A percentile compares a stretch with the other conserved stretches of the same genome.
Evolutionary conservation across 1,140 invertebrate genomes (phyloP).

Genomic region (Nomia melanderi): DNA sequence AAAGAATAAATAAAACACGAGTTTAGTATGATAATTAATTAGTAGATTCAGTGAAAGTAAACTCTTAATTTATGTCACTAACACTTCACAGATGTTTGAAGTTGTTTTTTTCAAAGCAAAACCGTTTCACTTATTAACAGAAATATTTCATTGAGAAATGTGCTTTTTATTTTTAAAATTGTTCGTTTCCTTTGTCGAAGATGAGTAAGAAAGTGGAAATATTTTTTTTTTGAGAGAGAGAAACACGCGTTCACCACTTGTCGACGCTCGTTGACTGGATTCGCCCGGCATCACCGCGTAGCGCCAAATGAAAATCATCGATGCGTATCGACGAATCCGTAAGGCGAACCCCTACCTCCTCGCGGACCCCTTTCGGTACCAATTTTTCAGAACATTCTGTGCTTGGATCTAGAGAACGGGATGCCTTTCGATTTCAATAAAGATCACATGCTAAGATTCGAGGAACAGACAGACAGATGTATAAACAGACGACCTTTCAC

Average conservation of each 20-base stretch:
- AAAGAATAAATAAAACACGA: no score
- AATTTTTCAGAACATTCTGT: conserved; percentile 13
- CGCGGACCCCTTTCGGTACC: background rate
- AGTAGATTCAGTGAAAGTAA: no score
- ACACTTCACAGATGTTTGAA: no score
- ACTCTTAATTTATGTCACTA: no score
- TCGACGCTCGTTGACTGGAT: background rate
- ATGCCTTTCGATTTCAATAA: conserved; percentile 28
- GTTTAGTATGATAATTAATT: no score
- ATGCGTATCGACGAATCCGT: conserved; percentile 1
- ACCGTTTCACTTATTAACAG: no score
- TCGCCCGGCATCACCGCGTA: background rate
- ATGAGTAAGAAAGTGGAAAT: no score
- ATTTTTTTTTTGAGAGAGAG: no score
- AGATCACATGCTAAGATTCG: background rate
- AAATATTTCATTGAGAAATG: no score
- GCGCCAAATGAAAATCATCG: conserved; percentile 14
- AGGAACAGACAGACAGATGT: background rate
- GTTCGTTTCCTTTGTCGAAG: no score
- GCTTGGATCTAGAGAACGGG: background rate
- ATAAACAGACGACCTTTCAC: conserved; percentile 34
- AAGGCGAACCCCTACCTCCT: background rate
- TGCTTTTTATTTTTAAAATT: no score
- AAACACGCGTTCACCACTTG: background rate
- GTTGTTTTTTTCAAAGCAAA: no score